A percentile compares a stretch with the other conserved stretches of the same genome.
These are phyloP conservation scores for Chaenocephalus aceratus DNA, from an alignment of 2,113 vertebrate species.

Conservation along the genomic window DNA sequence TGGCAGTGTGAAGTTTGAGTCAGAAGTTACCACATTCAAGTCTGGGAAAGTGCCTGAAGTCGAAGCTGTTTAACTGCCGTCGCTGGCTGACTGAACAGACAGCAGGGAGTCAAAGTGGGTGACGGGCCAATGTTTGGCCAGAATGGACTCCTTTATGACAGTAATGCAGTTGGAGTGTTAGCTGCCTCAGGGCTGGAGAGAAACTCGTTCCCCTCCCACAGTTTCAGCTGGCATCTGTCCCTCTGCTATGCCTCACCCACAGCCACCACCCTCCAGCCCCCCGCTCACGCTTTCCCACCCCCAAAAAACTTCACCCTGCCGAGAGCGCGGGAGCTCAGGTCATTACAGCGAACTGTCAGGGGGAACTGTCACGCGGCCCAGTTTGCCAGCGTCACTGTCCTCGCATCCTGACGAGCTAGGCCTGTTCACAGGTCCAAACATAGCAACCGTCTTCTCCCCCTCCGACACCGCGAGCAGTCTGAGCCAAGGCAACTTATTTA, in stretches of 20 bases:
- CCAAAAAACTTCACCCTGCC: conserved; percentile 69
- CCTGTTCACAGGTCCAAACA: conserved; percentile 72
- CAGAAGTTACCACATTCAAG: conserved; percentile 67
- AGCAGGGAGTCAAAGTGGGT: conserved; percentile 74
- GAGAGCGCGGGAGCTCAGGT: conserved; percentile 70
- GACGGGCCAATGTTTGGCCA: conserved; percentile 75
- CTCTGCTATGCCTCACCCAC: conserved; percentile 61
- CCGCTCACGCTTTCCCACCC: conserved; percentile 30
- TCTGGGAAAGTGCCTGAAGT: conserved; percentile 70
- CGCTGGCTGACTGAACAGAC: conserved; percentile 75
- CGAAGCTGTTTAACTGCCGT: conserved; percentile 73
- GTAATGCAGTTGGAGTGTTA: conserved; percentile 80
- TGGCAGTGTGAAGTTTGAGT: conserved; percentile 37
- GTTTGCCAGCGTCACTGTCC: conserved; percentile 68
- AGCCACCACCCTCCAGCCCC: conserved; percentile 59
- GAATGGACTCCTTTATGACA: conserved; percentile 78
- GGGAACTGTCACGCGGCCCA: conserved; percentile 72
- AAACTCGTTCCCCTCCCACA: conserved; percentile 79
- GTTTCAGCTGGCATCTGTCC: conserved; percentile 79
- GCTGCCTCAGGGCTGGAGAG: conserved; percentile 75
- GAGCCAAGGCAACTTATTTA: conserved; percentile 55
- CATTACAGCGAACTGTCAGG: conserved; percentile 79
- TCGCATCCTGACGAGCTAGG: conserved; percentile 62
- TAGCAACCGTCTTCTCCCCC: conserved; percentile 69
- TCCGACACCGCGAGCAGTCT: conserved; percentile 53